Base-by-base conservation (phyloP, 2,113 vertebrate species). In the Takifugu bimaculatus region DNA sequence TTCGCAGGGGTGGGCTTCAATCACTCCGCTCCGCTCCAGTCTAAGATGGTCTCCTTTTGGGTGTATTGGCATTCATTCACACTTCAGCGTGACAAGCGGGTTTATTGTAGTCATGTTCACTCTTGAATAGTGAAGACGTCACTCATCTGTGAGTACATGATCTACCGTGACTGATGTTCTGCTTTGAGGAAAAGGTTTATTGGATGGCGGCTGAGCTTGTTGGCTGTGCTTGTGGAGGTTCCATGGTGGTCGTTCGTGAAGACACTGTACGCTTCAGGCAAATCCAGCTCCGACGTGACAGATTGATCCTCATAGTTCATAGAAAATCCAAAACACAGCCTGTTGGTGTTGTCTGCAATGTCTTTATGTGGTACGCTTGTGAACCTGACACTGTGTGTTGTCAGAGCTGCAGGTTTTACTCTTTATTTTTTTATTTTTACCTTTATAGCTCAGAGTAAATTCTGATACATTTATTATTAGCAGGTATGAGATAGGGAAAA, bases 1-100 rank as follows among this genome's bases (percentile, higher is more conserved):
- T 68, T 62, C 12, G 6, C 74, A 68, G 76, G 74, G 76, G 48
- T 79, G 62, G 74, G 60, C 77, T 76, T 68, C 62, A 28, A 26
- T 72, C 58, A 25, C 7, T 77, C 60, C 64, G 47, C 60, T 69
- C 57, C 55, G 61, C 45, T 47, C 47, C 6, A 58, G 49, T 74
- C 28, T 28, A 32, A 50, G 28, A 60, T 55, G 57, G 52, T 50
- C 48, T 53, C 54, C 47, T 71, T 55, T 57, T 32, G 50, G 43
- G 15, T 63, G 32, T 54, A 75, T 14, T 60, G 50, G 65, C 65
- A 47, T 45, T 45, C 44, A 15, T 45, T n/a, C 68, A 50, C 65
- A 65, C 51, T 62, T 77, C 62, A 4, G 65, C 61, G 63, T 54
- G 59, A 51, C 50, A 26, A 65, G 43, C 2, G 55, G 56, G 56